A percentile compares a stretch with the other conserved stretches of the same genome.
Conservation (phyloP, 2,797 vertebrate genomes). For the Acrossocheilus fasciatus region DNA sequence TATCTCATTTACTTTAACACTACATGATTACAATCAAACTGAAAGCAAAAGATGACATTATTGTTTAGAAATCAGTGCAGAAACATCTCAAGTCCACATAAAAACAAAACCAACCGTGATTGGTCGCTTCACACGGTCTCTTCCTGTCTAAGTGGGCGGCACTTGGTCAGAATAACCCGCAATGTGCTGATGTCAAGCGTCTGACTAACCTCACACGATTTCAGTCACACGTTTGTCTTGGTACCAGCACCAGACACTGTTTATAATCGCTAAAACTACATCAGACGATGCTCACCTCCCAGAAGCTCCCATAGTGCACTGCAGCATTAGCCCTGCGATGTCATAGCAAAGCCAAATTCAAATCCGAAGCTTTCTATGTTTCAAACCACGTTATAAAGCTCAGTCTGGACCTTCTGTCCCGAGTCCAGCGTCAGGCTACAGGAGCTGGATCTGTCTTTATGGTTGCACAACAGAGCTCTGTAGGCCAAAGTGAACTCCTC, state of each 20-base stretch:
- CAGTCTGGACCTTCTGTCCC: not conserved
- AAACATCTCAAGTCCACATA: not conserved
- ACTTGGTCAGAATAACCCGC: not conserved
- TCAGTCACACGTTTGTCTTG: not conserved
- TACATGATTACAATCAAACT: no score
- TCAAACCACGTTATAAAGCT: not conserved
- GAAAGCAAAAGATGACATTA: not conserved
- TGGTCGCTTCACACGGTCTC: not conserved
- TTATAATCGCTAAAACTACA: not conserved
- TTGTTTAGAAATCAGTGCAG: not conserved
- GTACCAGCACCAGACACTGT: not conserved
- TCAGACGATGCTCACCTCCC: conserved; percentile 77
- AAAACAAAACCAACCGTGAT: not conserved
- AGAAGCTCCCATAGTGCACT: conserved; percentile 78
- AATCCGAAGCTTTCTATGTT: not conserved
- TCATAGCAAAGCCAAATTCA: conserved; percentile 55
- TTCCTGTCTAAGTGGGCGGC: conserved; percentile 22
- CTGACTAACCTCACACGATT: not conserved
- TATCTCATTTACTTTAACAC: not conserved
- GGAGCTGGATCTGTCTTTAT: conserved; percentile 32
- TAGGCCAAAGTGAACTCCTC: conserved; percentile 60
- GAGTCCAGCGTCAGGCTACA: not conserved
- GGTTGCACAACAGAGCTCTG: conserved; percentile 16
- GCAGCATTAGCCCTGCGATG: conserved; percentile 67
- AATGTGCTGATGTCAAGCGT: not conserved